phyloP scores from a whole-genome alignment of 2,113 vertebrate genomes.

The Paratilapia polleni region DNA sequence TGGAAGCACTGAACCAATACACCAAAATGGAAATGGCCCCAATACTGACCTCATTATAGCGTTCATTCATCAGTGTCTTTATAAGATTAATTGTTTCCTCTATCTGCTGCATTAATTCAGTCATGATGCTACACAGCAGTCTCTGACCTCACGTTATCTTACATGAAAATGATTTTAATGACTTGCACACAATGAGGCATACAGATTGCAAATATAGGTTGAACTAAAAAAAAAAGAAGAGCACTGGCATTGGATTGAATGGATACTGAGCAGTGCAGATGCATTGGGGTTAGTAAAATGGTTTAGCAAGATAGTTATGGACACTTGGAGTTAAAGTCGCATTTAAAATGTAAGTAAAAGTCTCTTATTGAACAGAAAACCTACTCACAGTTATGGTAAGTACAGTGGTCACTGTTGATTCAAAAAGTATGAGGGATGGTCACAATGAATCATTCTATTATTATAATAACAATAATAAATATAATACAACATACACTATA shows the following conservation, averaged over 20 bases:
- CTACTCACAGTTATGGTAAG: background rate
- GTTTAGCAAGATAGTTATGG: background rate
- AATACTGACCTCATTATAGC: constrained; percentile 5
- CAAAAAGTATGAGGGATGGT: background rate
- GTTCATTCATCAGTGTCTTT: constrained; percentile 31
- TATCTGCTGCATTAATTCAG: constrained; percentile 28
- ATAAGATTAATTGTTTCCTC: constrained; percentile 34
- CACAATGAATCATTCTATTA: background rate
- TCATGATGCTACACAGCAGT: constrained; percentile 3
- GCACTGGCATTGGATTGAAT: background rate
- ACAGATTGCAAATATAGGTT: constrained; percentile 4
- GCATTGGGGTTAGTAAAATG: background rate
- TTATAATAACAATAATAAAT: background rate
- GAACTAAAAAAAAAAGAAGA: background rate
- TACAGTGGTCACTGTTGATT: background rate
- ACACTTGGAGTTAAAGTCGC: background rate
- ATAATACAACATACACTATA: background rate
- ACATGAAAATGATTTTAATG: constrained; percentile 19
- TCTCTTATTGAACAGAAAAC: background rate
- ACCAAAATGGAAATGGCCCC: background rate
- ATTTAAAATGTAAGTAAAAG: background rate
- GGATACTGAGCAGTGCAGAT: background rate
- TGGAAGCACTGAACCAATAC: background rate
- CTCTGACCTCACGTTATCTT: constrained; percentile 2
- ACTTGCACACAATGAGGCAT: constrained; percentile 1